Evolutionary conservation across 2,113 vertebrate species (phyloP).

Genomic region (Naja naja): DNA sequence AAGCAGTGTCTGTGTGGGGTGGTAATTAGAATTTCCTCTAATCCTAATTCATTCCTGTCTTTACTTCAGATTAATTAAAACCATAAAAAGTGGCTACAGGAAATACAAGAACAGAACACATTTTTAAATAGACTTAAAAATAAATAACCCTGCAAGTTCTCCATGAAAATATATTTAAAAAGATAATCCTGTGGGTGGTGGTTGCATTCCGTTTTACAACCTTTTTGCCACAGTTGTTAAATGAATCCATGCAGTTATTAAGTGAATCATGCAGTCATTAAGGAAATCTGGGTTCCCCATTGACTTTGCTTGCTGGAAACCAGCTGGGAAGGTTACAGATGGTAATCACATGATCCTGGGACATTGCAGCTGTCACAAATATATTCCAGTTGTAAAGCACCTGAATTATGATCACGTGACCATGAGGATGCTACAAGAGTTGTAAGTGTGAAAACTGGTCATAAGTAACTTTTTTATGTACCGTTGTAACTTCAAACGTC

Average conservation of each 20-base stretch:
- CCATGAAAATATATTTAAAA: background rate
- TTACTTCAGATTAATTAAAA: background rate
- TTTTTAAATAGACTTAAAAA: background rate
- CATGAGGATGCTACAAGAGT: background rate
- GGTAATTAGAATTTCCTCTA: background rate
- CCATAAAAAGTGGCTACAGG: background rate
- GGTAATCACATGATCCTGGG: background rate
- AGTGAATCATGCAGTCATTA: background rate
- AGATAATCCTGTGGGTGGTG: background rate
- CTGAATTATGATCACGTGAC: background rate
- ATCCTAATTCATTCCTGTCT: background rate
- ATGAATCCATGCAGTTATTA: background rate
- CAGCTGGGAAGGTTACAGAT: background rate
- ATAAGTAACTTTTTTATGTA: background rate
- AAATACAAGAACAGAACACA: background rate
- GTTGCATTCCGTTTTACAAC: background rate
- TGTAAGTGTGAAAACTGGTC: background rate
- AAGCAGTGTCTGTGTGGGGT: background rate
- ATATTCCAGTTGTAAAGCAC: background rate
- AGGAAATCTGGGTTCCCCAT: background rate
- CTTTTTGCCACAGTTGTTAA: background rate
- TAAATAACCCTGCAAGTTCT: background rate
- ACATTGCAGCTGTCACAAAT: background rate
- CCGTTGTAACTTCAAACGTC: background rate
- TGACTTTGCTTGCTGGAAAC: background rate